Base-by-base conservation (phyloP, 2,888 invertebrate species). In the Heliconius charithonia region DNA sequence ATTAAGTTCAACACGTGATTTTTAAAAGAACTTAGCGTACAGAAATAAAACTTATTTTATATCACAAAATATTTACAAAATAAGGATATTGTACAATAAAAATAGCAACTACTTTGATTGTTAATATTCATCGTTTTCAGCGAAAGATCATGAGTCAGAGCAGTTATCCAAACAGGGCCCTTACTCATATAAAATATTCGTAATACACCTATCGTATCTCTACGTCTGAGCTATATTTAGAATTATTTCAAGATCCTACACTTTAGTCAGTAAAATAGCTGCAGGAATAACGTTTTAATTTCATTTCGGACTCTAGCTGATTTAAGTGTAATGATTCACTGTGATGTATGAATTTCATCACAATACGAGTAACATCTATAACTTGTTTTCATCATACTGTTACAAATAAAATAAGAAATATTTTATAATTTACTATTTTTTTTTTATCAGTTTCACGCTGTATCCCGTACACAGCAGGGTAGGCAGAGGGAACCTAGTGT, bases 51-150 rank as follows among this genome's bases (percentile, higher is more conserved):
- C n/a, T n/a, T n/a, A n/a, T 41, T n/a, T 32, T 22, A 6, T 41
- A 13, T 22, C 2, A 16, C 19, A 66, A 32, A 32, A 29, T 19
- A 65, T 41, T 25, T 6, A 41, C 3, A 2, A 13, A 45, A 41
- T 1, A 9, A 69, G 7, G 16, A 22, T 37, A 25, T 32, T 25
- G 25, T 59, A 59, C 16, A 59, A n/a, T n/a, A 29, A 19, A 59
- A 25, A 25, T 62, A 27, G 22, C 19, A 51, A 51, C 62, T 76
- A 66, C 10, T 80, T 85, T 89, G 90, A 86, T 37, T 56, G 16
- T 62, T 65, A 74, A 69, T 73, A 78, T 90, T 91, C 91, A 92
- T 90, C 87, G 86, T 89, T 92, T 88, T 90, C 92, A 91, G 89
- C 85, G 90, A 90, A 92, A 89, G 86, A 87, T 76, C 80, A 81